Evolutionary conservation across 2,888 invertebrate species (phyloP).

Genomic region (Drosophila mulleri): DNA sequence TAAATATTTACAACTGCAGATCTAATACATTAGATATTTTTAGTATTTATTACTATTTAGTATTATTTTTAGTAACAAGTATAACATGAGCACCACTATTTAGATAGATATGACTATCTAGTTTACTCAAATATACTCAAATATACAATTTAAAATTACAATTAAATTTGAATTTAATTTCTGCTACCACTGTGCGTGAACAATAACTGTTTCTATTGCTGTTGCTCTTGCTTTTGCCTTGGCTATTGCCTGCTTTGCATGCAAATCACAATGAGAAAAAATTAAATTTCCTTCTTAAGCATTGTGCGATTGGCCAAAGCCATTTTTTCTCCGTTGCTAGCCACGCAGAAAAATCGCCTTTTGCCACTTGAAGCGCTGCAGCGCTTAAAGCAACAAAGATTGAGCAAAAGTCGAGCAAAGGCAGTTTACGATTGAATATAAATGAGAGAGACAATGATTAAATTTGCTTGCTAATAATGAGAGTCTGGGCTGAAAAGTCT

Average conservation of each 20-base stretch:
- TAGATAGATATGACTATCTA: too few species aligned
- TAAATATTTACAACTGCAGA: too few species aligned
- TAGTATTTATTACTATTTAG: too few species aligned
- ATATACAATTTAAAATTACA: too few species aligned
- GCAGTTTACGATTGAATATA: neutral
- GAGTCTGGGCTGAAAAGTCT: too few species aligned
- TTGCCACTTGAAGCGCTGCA: constrained; percentile 3
- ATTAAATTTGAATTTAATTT: too few species aligned
- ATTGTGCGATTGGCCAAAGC: constrained; percentile 21
- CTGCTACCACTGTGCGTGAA: constrained; percentile 3
- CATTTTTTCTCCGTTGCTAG: constrained; percentile 2
- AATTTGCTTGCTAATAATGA: too few species aligned
- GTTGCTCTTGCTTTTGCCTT: constrained; percentile 1
- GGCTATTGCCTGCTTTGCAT: constrained; percentile 33
- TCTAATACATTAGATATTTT: too few species aligned
- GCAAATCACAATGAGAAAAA: constrained; percentile 45
- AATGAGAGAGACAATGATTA: neutral
- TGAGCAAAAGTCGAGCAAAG: neutral
- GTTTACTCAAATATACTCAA: too few species aligned
- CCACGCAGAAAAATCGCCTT: constrained; percentile 13
- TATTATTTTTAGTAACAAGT: too few species aligned
- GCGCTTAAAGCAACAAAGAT: neutral
- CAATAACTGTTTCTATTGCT: constrained; percentile 9
- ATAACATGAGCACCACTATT: too few species aligned
- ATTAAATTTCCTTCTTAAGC: constrained; percentile 38